These are phyloP conservation scores for Pungitius pungitius DNA, from an alignment of 2,113 vertebrate genomes.

Conservation along the genomic window DNA sequence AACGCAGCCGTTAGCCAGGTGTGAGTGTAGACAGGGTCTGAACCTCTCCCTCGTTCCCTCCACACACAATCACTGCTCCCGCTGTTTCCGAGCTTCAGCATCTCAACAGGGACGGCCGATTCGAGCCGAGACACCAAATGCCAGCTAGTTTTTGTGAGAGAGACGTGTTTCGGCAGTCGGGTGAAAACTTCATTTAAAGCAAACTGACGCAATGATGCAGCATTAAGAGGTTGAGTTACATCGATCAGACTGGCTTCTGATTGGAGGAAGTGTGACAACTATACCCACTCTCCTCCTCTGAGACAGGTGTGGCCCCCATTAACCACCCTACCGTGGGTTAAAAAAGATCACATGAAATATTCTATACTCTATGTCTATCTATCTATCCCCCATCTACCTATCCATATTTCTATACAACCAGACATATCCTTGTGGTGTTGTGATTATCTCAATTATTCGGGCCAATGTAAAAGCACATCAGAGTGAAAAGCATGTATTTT, in stretches of 20 bases:
- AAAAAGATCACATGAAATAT: background rate
- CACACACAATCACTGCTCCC: too few relatives aligned
- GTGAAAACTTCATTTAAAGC: too few relatives aligned
- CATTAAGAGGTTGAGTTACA: background rate
- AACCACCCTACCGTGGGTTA: background rate
- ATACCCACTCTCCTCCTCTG: too few relatives aligned
- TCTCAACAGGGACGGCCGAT: too few relatives aligned
- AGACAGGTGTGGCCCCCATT: background rate
- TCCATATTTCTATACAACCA: conserved; percentile 22
- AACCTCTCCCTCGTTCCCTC: too few relatives aligned
- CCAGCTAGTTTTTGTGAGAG: too few relatives aligned
- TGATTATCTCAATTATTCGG: conserved; percentile 36
- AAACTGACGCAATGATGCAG: too few relatives aligned
- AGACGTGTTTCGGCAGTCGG: too few relatives aligned
- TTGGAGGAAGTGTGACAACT: background rate
- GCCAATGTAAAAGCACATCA: conserved; percentile 7
- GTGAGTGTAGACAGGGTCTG: too few relatives aligned
- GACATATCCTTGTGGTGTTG: conserved; percentile 1
- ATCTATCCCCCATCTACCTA: background rate
- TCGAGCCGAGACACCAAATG: too few relatives aligned
- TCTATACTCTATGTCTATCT: background rate
- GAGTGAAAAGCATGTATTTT: conserved; percentile 64
- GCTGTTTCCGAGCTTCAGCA: too few relatives aligned
- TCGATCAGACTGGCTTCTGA: background rate
- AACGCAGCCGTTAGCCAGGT: too few relatives aligned